Evolutionary conservation across 2,797 vertebrate species (phyloP).

Genomic region (Tadarida brasiliensis): DNA sequence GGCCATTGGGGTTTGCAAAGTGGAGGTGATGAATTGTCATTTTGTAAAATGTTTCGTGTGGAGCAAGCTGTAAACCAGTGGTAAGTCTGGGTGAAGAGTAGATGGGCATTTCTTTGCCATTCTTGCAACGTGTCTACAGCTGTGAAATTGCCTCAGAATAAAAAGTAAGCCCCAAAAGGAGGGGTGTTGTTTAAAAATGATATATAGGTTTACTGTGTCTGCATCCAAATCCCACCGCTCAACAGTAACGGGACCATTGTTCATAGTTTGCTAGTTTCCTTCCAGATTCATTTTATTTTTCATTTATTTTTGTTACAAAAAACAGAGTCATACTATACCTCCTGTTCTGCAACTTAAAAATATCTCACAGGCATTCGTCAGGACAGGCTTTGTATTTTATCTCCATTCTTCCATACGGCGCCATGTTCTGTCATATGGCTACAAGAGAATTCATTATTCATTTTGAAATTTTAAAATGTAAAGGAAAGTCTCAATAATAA

Average conservation of each 20-base stretch:
- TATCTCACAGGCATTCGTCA: not conserved
- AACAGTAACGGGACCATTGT: not conserved
- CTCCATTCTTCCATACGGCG: not conserved
- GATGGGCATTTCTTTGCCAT: not conserved
- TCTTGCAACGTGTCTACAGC: not conserved
- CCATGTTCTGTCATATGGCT: not conserved
- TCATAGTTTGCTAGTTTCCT: not conserved
- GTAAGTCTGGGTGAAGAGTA: not conserved
- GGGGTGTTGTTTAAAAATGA: not conserved
- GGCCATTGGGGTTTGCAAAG: not conserved
- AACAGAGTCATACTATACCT: not conserved
- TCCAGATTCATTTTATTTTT: not conserved
- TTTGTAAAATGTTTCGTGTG: not conserved
- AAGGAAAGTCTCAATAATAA: not conserved
- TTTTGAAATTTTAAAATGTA: slow-evolving; percentile 5
- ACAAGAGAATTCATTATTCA: not conserved
- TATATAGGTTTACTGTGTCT: not conserved
- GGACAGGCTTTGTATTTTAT: not conserved
- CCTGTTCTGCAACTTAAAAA: not conserved
- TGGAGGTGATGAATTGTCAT: not conserved
- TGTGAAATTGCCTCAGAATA: slow-evolving; percentile 22
- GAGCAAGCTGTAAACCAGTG: not conserved
- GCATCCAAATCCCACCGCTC: not conserved
- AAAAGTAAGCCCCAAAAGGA: not conserved
- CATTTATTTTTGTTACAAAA: not conserved